Base-by-base conservation (phyloP, 1,140 invertebrate genomes). In the Globodera ellingtonae region DNA sequence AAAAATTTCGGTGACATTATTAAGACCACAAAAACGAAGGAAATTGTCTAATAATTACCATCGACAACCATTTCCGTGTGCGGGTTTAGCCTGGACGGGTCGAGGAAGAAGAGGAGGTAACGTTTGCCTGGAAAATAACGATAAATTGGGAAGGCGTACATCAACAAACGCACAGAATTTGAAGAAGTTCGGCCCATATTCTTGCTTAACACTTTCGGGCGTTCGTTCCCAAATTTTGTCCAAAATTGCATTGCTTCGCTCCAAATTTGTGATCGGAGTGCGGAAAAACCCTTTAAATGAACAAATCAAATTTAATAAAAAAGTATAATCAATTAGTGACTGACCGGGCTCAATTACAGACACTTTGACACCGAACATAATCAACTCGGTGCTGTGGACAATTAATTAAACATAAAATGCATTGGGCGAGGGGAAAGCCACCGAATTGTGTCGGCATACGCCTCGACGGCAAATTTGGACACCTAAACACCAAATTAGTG, bases 401-500 rank as follows among this genome's bases (percentile, higher is more conserved):
- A 35, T 50, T 6, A 71, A 71, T 18, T 46, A 18, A 5, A 18
- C 15, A 18, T 18, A 35, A 71, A 46, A 18, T 50, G n/a, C 1
- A 24, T 47, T 8, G 18, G n/a, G 2, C 15, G 10, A 52, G 18
- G 50, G 48, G 18, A 48, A 56, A n/a, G 44, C 18, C 44, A 79
- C 79, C 79, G 44, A 59, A 82, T 69, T 59, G 74, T 82, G 72
- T 82, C 81, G 48, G 47, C 47, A 66, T 82, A 82, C 59, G 80
- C 80, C 24, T 81, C 81, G 24, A 82, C 75, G 18, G 81, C 81
- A 59, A 65, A 72, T 59, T 82, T 82, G 18, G 80, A 82, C 7
- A 82, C 81, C 44, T 82, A 47, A 77, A 78, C 80, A 24, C 7
- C 80, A 24, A 21, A 78, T 8, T n/a, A 18, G 44, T 4, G 15